Base-by-base conservation (phyloP, 2,888 invertebrate species). In the Xestia c-nigrum region DNA sequence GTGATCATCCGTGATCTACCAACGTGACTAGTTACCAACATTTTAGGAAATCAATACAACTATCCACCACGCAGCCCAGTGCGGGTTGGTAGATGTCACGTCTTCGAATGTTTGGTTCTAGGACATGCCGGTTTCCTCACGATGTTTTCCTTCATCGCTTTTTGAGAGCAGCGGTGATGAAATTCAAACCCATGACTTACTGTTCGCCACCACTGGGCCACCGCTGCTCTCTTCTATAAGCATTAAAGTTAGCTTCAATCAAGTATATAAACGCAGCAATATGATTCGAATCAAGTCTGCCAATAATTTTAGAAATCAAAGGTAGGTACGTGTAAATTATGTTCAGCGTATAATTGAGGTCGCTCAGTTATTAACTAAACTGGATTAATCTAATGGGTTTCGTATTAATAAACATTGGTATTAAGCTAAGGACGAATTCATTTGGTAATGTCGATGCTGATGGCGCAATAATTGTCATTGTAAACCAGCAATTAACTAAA, bases 301-400 rank as follows among this genome's bases (percentile, higher is more conserved):
- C 76, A 76, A 83, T 80, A 69, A 85, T 83, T 74, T 78, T 74
- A 84, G 66, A 87, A 87, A 85, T 84, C 70, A 71, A 69, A 78
- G 64, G 76, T 71, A 74, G 63, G 67, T 71, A 80, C 75, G 81
- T 87, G 88, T 87, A 87, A 87, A 84, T 87, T 86, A 81, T 76
- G 76, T 68, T 46, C 67, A 72, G 43, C 55, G 43, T 57, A 59
- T 87, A 86, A 86, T 86, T 87, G 84, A 85, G 86, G 79, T 80
- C 84, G 79, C 47, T 64, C 66, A 72, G 81, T 75, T 85, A 87
- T 80, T 86, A 83, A 80, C 68, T 47, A 74, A 78, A 86, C 86
- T 78, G 78, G 86, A 85, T 85, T 87, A 83, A 83, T 76, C 72
- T 78, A 83, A 78, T 80, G 50, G 65, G 65, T 78, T 72, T 71